Conservation (phyloP, 2,113 vertebrate genomes). For the Platichthys stellatus region DNA sequence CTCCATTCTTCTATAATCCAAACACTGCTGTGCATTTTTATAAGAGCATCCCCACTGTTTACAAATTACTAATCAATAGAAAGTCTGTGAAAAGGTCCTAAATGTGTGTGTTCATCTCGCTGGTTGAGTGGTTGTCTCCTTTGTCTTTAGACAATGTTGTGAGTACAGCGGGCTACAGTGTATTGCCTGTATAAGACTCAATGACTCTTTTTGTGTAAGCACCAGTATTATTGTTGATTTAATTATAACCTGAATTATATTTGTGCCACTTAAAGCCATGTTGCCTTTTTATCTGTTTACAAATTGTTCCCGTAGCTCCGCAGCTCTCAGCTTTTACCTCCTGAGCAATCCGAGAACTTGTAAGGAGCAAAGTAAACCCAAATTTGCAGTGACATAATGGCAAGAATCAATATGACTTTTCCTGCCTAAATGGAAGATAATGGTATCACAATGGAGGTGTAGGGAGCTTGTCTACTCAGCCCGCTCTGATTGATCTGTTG, state of each 20-base stretch:
- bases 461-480: constrained; percentile 72
- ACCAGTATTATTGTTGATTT: not conserved
- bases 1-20: constrained; percentile 47
- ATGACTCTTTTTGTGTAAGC: not conserved
- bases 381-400: constrained; percentile 67
- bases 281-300: not conserved
- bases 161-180: not conserved
- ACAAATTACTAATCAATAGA: constrained; percentile 76
- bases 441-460: constrained; percentile 72
- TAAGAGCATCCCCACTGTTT: constrained; percentile 64
- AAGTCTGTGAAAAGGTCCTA: constrained; percentile 54
- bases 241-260: constrained; percentile 5
- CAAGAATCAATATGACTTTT: constrained; percentile 75
- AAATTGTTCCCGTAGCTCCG: constrained; percentile 3
- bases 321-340: constrained; percentile 6
- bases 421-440: constrained; percentile 75
- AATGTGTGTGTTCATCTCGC: constrained; percentile 15
- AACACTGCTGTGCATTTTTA: constrained; percentile 57
- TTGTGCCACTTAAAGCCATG: not conserved
- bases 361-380: constrained; percentile 52
- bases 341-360: constrained; percentile 27
- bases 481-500: constrained; percentile 75
- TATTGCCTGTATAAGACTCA: not conserved
- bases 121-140: constrained; percentile 3
- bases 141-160: not conserved